Percentiles rank a stretch among this genome's conserved stretches.
Evolutionary conservation across 1,140 invertebrate genomes (phyloP).

Genomic region (Stegodyphus dumicola): DNA sequence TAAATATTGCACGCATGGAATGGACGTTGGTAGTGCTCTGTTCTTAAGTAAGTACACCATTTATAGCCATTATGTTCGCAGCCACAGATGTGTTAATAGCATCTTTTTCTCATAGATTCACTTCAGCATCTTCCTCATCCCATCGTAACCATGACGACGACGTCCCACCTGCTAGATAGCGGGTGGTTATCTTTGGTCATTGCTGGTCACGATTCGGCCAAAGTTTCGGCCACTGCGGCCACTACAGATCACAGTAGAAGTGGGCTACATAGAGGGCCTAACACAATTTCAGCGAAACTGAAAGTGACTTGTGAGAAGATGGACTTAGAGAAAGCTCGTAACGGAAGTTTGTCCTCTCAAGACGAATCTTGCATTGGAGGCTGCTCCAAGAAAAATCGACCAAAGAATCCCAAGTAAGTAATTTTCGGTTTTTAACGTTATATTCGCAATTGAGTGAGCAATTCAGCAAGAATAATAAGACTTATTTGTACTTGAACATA

Average conservation of each 20-base stretch:
- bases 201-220: constrained; percentile 30
- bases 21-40: no score
- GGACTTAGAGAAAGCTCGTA: constrained; percentile 35
- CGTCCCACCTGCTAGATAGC: constrained; percentile 47
- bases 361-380: constrained; percentile 42
- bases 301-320: constrained; percentile 53
- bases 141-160: constrained; percentile 41
- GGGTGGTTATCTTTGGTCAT: constrained; percentile 48
- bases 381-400: constrained; percentile 27
- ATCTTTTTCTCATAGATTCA: not conserved
- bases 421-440: not conserved
- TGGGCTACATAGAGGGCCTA: constrained; percentile 16
- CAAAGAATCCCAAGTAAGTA: constrained; percentile 50
- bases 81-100: not conserved
- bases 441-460: not conserved
- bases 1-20: no score
- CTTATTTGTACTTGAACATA: no score
- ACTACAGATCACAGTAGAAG: not conserved
- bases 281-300: constrained; percentile 42
- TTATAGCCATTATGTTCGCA: not conserved
- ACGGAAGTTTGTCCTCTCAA: constrained; percentile 19
- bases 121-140: not conserved
- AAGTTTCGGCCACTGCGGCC: constrained; percentile 28
- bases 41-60: no score
- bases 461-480: no score